Percentiles rank a stretch among this genome's conserved stretches.
Evolutionary conservation across 2,888 invertebrate genomes (phyloP).

Genomic region (Callyntrura guangdongensis): DNA sequence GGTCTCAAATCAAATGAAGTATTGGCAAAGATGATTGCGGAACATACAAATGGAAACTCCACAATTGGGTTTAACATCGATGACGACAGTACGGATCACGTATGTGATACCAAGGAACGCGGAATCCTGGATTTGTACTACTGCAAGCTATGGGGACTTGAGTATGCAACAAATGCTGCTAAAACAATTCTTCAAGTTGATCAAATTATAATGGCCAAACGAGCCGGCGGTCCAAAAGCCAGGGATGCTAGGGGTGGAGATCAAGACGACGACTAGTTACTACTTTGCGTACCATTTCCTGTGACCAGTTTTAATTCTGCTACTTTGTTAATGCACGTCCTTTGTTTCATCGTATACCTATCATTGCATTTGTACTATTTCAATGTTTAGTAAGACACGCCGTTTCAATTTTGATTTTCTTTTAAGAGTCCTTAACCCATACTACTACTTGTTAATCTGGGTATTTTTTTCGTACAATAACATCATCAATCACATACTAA

Average conservation of each 20-base stretch:
- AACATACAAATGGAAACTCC: slow-evolving; percentile 96
- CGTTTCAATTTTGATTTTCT: not conserved
- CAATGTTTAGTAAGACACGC: not conserved
- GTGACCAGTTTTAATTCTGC: slow-evolving; percentile 51
- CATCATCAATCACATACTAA: not conserved
- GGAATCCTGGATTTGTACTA: slow-evolving; percentile 94
- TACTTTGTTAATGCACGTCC: slow-evolving; percentile 28
- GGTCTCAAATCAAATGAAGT: slow-evolving; percentile 96
- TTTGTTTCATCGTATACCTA: slow-evolving; percentile 11
- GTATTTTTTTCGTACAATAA: slow-evolving; percentile 9
- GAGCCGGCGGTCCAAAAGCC: slow-evolving; percentile 97
- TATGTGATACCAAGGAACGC: slow-evolving; percentile 92
- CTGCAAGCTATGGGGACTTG: slow-evolving; percentile 97
- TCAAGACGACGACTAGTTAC: slow-evolving; percentile 84
- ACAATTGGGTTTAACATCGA: slow-evolving; percentile 96
- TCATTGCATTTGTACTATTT: slow-evolving; percentile 4
- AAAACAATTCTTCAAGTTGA: slow-evolving; percentile 97
- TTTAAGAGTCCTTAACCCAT: not conserved
- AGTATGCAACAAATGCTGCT: slow-evolving; percentile 97
- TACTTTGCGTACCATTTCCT: slow-evolving; percentile 6
- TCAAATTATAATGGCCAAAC: slow-evolving; percentile 99
- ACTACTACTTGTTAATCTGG: not conserved
- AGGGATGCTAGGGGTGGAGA: slow-evolving; percentile 88
- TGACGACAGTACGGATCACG: slow-evolving; percentile 89
- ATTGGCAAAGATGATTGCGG: slow-evolving; percentile 95